Conservation (phyloP, 2,888 invertebrate genomes). For the Yponomeuta sedellus region DNA sequence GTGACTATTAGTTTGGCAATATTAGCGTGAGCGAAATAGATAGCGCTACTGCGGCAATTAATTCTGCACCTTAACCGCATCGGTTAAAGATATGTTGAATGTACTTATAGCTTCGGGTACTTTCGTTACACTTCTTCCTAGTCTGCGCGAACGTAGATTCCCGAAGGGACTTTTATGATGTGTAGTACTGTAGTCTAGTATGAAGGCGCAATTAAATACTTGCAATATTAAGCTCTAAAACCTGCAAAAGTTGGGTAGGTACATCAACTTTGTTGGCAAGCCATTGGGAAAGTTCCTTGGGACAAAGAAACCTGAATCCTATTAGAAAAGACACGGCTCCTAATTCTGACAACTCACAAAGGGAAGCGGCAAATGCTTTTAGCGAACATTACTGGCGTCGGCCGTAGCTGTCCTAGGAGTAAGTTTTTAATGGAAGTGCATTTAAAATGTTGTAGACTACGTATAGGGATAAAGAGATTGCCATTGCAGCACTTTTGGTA, state of each 20-base stretch:
- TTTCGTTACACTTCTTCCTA: too few species aligned
- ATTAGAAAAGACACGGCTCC: background rate
- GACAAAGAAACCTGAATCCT: background rate
- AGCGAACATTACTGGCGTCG: background rate
- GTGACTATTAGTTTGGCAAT: too few species aligned
- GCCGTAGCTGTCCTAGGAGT: background rate
- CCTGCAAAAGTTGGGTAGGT: background rate
- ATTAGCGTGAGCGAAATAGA: too few species aligned
- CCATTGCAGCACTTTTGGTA: too few species aligned
- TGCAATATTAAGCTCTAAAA: background rate
- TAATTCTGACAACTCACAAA: background rate
- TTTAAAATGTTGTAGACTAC: background rate
- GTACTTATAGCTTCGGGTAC: too few species aligned
- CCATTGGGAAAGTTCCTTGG: background rate
- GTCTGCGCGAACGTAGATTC: too few species aligned
- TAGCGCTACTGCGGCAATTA: too few species aligned
- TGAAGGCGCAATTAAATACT: background rate
- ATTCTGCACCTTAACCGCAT: too few species aligned
- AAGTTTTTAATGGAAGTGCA: slow-evolving; percentile 1
- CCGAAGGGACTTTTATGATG: too few species aligned
- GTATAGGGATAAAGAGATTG: background rate
- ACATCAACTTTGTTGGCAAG: background rate
- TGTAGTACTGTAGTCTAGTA: too few species aligned
- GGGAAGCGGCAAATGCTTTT: background rate
- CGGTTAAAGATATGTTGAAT: too few species aligned